Conservation (phyloP, 2,113 vertebrate species). For the Gallinago undulata region DNA sequence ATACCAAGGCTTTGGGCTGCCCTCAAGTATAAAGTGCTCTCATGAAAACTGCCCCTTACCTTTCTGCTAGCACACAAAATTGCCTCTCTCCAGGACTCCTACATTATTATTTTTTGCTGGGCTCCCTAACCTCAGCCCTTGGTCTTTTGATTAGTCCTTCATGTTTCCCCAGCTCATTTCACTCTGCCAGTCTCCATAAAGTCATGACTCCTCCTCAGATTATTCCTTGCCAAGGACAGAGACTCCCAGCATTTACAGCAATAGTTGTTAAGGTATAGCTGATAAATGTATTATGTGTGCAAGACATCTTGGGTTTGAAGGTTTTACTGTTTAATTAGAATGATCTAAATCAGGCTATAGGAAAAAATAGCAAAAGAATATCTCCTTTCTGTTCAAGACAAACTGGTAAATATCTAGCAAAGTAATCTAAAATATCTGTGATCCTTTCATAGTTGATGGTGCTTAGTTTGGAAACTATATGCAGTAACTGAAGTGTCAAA, state of each 20-base stretch:
- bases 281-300: not conserved
- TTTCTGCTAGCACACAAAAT: not conserved
- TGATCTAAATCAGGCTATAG: not conserved
- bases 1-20: not conserved
- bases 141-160: not conserved
- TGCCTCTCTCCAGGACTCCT: not conserved
- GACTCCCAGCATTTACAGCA: not conserved
- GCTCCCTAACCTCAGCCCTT: not conserved
- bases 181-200: not conserved
- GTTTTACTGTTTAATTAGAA: not conserved
- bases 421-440: not conserved
- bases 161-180: not conserved
- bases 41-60: not conserved
- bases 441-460: not conserved
- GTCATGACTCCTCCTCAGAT: not conserved
- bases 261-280: not conserved
- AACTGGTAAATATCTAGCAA: conserved; percentile 3
- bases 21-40: not conserved
- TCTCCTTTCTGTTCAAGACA: not conserved
- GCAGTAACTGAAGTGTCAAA: not conserved
- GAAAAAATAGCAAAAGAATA: not conserved
- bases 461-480: conserved; percentile 1
- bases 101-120: not conserved
- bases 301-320: not conserved
- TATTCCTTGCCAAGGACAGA: not conserved